Evolutionary conservation across 1,140 invertebrate genomes (phyloP), one percentile per base, ranked within the genome.

Genomic region (Ceratitis capitata): DNA sequence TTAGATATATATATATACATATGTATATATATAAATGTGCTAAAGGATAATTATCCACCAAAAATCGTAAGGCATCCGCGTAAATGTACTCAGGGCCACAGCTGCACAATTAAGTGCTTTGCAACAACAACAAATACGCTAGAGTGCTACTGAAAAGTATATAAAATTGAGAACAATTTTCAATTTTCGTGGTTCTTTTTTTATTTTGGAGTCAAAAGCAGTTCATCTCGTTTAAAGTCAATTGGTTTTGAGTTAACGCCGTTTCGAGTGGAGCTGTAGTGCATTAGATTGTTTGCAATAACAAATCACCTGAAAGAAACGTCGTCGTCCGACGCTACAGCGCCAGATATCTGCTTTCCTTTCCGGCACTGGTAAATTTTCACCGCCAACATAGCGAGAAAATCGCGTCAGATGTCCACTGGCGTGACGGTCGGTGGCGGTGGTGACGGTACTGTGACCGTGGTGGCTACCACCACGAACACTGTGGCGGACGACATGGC

Each of bases 401-500:
- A 84, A 64, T 56, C 47, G 56, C 83, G 83, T 45, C 58, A 49
- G 29, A 56, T 83, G 85, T 58, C 74, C 51, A 51, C 74, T 47
- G 51, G 39, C 16, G 74, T 88, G 87, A 87, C 87, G 49, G 84
- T 78, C 84, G 85, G 84, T 74, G 89, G 86, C 42, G 78, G 86
- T 32, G 86, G 78, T 56, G 88, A 74, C n/a, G 85, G 85, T 7
- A 74, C 78, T 85, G 86, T 47, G 64, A 84, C 29, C 86, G 86
- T 56, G 87, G 86, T 16, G 6, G 51, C 84, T 19, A 74, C 47
- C 19, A 74, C 39, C 2, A 39, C 56, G 2, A 58, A 49, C 45
- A 39, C 39, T n/a, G 82, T n/a, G n/a, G 53, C n/a, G 0, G 51
- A 39, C 1, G 26, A 51, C 7, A 42, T 32, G 29, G 78, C 74